Conservation (phyloP, 2,113 vertebrate species). For the Brachyistius frenatus region DNA sequence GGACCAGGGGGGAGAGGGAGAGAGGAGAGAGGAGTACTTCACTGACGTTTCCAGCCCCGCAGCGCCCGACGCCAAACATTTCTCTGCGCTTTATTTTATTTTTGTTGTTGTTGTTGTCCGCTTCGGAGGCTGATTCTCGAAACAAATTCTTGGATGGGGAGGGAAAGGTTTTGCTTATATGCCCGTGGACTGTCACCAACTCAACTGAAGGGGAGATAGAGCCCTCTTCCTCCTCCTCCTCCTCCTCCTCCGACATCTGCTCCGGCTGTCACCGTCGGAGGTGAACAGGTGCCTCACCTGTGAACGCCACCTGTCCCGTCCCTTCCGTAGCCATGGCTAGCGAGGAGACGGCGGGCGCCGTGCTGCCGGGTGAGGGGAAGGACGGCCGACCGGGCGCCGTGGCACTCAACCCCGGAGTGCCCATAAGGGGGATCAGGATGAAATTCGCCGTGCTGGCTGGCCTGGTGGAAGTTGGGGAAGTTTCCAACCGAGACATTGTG, state of each 20-base stretch:
- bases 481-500: conserved; percentile 93
- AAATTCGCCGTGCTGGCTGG: conserved; percentile 96
- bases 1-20: conserved; percentile 28
- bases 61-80: conserved; percentile 25
- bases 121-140: conserved; percentile 12
- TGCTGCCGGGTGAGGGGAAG: conserved; percentile 57
- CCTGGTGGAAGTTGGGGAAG: conserved; percentile 95
- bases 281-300: conserved; percentile 87
- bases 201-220: conserved; percentile 57
- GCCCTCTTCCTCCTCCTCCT: conserved; percentile 6
- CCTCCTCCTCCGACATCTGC: conserved; percentile 37
- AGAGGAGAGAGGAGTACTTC: conserved; percentile 47
- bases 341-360: conserved; percentile 68
- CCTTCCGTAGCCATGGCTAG: conserved; percentile 78
- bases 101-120: not conserved
- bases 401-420: conserved; percentile 89
- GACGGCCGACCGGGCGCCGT: conserved; percentile 65
- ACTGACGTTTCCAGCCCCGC: conserved; percentile 62
- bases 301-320: conserved; percentile 73
- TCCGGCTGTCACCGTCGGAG: conserved; percentile 51
- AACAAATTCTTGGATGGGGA: conserved; percentile 67
- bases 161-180: conserved; percentile 39
- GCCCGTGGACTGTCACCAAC: conserved; percentile 53
- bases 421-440: conserved; percentile 95
- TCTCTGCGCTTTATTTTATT: not conserved